Conservation (phyloP, 2,797 vertebrate species). For the Emydoidea blandingii region DNA sequence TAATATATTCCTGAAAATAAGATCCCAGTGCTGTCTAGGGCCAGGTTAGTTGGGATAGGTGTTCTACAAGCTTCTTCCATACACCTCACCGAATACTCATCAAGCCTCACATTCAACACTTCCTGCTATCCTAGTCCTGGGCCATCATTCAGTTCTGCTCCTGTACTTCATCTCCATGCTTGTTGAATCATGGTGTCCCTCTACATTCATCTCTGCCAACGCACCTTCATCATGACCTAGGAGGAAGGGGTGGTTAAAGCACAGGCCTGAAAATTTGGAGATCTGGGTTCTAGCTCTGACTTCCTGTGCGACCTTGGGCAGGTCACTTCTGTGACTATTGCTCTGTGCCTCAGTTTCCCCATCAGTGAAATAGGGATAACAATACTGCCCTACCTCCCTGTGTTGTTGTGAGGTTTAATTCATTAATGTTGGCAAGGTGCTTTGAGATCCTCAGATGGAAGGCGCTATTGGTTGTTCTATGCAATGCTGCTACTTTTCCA, state of each 20-base stretch:
- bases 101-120: neutral
- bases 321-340: neutral
- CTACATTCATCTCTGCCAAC: neutral
- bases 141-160: no score
- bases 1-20: conserved; percentile 35
- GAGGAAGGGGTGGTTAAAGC: neutral
- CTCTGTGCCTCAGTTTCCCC: neutral
- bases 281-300: neutral
- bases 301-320: neutral
- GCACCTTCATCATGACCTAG: neutral
- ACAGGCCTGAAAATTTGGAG: neutral
- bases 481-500: fast-evolving
- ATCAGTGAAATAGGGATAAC: neutral
- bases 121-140: neutral
- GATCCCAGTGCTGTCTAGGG: neutral
- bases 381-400: no score
- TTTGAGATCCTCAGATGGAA: neutral
- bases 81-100: neutral
- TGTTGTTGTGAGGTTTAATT: neutral
- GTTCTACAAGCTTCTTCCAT: neutral
- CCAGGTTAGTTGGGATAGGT: neutral
- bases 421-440: neutral
- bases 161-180: fast-evolving
- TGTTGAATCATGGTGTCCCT: neutral
- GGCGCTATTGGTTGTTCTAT: neutral